Percentiles rank a stretch among this genome's conserved stretches.
Evolutionary conservation across 2,888 invertebrate species (phyloP).

Genomic region (Heliconius ethilla): DNA sequence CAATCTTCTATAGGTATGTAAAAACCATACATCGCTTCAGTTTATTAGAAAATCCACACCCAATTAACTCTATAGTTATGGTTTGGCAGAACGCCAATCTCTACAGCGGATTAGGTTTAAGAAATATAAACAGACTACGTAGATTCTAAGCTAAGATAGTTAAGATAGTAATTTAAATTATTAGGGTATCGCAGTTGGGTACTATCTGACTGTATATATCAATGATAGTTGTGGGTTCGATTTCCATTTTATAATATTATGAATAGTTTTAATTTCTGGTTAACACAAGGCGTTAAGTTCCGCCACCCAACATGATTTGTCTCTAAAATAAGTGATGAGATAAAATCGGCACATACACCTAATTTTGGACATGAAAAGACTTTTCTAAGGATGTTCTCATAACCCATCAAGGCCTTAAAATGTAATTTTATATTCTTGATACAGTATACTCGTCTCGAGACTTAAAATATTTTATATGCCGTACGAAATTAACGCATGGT

Average conservation of each 20-base stretch:
- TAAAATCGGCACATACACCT: too few species aligned
- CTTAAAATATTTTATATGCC: background rate
- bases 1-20: background rate
- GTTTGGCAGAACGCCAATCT: constrained; percentile 39
- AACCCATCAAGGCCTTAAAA: background rate
- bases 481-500: background rate
- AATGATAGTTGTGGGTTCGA: background rate
- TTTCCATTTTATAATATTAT: too few species aligned
- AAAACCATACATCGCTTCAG: background rate
- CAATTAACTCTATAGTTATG: constrained; percentile 20
- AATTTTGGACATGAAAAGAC: too few species aligned
- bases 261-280: too few species aligned
- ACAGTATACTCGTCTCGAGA: background rate
- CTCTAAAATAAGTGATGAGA: too few species aligned
- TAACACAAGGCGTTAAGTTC: too few species aligned
- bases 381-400: background rate
- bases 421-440: background rate
- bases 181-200: background rate
- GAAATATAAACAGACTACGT: constrained; percentile 9
- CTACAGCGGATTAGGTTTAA: constrained; percentile 38
- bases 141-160: constrained; percentile 8
- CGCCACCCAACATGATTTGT: too few species aligned
- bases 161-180: constrained; percentile 5
- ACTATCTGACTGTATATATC: background rate
- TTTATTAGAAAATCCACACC: constrained; percentile 23